Evolutionary conservation across 2,797 vertebrate genomes (phyloP).

Genomic region (Loris lydekkerianus): DNA sequence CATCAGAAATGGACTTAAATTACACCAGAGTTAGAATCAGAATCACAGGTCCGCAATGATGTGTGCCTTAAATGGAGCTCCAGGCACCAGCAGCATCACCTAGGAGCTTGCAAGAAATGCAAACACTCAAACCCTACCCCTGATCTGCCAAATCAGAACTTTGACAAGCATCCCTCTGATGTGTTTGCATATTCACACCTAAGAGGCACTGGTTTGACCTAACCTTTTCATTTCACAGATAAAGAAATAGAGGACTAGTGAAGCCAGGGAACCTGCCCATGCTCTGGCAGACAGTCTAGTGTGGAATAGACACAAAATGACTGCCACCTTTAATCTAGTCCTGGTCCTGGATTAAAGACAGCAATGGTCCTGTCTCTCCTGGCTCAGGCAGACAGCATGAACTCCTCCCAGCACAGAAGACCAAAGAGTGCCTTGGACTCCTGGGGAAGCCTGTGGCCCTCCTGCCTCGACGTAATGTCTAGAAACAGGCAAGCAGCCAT

Average conservation of each 20-base stretch:
- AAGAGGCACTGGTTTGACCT: background rate
- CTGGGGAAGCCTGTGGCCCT: background rate
- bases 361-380: background rate
- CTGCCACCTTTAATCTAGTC: background rate
- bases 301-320: background rate
- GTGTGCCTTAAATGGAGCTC: background rate
- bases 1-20: background rate
- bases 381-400: background rate
- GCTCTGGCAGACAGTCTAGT: background rate
- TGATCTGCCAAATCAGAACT: background rate
- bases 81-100: accelerated
- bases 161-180: accelerated
- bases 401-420: background rate
- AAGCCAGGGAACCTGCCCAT: background rate
- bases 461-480: background rate
- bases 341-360: too few relatives aligned
- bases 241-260: background rate
- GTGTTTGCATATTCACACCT: too few relatives aligned
- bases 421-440: background rate
- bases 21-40: background rate
- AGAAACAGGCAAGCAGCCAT: background rate
- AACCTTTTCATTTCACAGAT: background rate
- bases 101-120: background rate
- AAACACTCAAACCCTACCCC: background rate
- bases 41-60: accelerated